Base-by-base conservation (phyloP, 2,797 vertebrate species). In the Anableps anableps region DNA sequence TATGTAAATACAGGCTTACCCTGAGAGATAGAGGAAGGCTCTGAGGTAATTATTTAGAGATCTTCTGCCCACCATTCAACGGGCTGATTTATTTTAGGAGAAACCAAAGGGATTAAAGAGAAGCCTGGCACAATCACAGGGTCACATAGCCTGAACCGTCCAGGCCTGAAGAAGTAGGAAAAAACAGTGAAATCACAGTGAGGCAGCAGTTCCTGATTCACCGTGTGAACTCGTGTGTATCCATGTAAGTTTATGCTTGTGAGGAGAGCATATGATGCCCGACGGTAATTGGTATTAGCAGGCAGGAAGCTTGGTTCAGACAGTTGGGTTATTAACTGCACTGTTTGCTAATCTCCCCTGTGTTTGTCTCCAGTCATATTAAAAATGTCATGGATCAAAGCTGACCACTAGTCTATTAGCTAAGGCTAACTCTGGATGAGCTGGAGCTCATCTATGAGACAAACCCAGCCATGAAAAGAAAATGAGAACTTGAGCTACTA, bases 1-100 rank as follows among this genome's bases (percentile, higher is more conserved):
- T 91, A 93, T 94, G 92, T 95, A 94, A 94, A 95, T 93, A 93
- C 80, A 92, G 86, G 89, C 85, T 92, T 91, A 91, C 79, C 84
- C 89, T 47, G 31, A 51, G 85, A 91, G 90, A 94, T 89, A 86
- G 77, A 78, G 68, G 47, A 84, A 60, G 84, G 86, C 87, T 93
- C 88, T 83, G 81, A 89, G 89, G 90, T 92, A 94, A 94, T 94
- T 93, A 88, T 91, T 91, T 53, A 85, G 80, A 90, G 90, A 93
- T 90, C 83, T 80, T 88, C 74, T 83, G 75, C 81, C 86, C 82
- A 76, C 84, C 77, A 84, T 51, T 80, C 75, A 88, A 81, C 45
- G 16, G 78, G 80, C 66, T 77, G 82, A 78, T 85, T 81, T 72
- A 88, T 80, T 90, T 88, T 88, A 76, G 82, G 78, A 82, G 77